Evolutionary conservation across 2,888 invertebrate species (phyloP).

Genomic region (Rhyacophila evoluta): DNA sequence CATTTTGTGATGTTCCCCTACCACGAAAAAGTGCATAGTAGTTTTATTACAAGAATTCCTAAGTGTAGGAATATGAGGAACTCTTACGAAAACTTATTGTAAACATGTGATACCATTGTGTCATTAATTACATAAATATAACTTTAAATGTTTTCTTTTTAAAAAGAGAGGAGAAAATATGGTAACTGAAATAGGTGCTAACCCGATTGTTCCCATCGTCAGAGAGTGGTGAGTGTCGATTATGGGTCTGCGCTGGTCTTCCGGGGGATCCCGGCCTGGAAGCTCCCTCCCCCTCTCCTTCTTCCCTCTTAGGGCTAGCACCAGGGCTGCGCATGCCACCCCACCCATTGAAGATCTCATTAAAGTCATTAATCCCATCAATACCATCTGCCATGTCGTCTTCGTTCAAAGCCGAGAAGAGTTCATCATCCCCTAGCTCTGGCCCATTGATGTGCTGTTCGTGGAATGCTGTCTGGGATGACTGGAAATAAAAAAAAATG

Average conservation of each 20-base stretch:
- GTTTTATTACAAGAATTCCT: too few relatives aligned
- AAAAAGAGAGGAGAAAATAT: too few relatives aligned
- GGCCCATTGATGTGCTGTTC: constrained; percentile 77
- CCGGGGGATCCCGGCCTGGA: constrained; percentile 51
- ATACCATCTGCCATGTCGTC: constrained; percentile 76
- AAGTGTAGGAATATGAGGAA: too few relatives aligned
- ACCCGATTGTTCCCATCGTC: constrained; percentile 52
- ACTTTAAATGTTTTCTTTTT: too few relatives aligned
- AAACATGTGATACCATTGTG: too few relatives aligned
- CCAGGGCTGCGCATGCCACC: constrained; percentile 69
- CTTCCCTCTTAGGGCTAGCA: constrained; percentile 68
- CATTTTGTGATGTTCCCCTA: too few relatives aligned
- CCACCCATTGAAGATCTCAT: constrained; percentile 83
- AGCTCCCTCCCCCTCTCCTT: constrained; percentile 53
- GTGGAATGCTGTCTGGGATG: constrained; percentile 79
- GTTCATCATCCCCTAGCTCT: constrained; percentile 76
- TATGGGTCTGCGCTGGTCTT: constrained; percentile 43
- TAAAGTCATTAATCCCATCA: constrained; percentile 79
- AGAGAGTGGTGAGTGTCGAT: constrained; percentile 47
- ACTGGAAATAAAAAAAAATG: constrained; percentile 63
- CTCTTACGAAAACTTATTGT: too few relatives aligned
- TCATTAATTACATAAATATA: too few relatives aligned
- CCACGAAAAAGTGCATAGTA: too few relatives aligned
- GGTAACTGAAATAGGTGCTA: too few relatives aligned
- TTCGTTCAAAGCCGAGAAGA: constrained; percentile 73